Evolutionary conservation across 2,113 vertebrate genomes (phyloP).

Genomic region (Leptocoma aspasia): DNA sequence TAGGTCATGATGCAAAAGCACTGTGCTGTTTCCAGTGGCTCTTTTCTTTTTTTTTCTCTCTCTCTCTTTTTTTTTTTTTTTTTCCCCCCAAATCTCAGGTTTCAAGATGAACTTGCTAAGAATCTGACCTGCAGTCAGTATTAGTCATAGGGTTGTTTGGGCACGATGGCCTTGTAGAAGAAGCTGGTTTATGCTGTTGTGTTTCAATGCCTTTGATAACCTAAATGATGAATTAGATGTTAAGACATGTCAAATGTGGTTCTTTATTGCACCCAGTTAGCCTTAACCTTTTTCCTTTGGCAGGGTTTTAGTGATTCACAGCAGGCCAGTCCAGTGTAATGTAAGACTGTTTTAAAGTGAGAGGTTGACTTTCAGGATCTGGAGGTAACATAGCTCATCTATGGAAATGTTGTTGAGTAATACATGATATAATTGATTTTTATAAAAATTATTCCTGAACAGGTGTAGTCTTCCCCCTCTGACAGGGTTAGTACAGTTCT

Average conservation of each 20-base stretch:
- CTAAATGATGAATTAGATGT: neutral
- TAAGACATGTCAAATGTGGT: neutral
- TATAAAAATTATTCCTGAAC: neutral
- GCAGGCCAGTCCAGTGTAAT: neutral
- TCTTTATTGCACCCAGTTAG: neutral
- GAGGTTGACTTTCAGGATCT: neutral
- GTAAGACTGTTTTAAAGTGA: neutral
- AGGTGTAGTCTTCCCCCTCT: neutral
- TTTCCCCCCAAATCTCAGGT: neutral
- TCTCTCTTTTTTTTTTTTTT: neutral
- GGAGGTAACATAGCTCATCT: neutral
- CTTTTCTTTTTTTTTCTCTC: neutral
- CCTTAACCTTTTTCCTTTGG: conserved; percentile 4
- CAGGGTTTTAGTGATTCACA: neutral
- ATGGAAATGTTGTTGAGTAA: neutral
- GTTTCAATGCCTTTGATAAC: neutral
- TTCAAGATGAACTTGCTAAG: neutral
- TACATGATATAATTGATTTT: neutral
- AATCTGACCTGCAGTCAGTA: neutral
- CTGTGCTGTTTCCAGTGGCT: neutral
- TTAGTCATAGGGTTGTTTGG: neutral
- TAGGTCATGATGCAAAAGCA: conserved; percentile 24
- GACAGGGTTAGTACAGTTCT: neutral
- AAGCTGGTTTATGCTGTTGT: neutral
- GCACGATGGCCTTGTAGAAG: neutral